Evolutionary conservation across 2,113 vertebrate species (phyloP), one percentile per base, ranked within the genome.

Genomic region (Podocnemis expansa): DNA sequence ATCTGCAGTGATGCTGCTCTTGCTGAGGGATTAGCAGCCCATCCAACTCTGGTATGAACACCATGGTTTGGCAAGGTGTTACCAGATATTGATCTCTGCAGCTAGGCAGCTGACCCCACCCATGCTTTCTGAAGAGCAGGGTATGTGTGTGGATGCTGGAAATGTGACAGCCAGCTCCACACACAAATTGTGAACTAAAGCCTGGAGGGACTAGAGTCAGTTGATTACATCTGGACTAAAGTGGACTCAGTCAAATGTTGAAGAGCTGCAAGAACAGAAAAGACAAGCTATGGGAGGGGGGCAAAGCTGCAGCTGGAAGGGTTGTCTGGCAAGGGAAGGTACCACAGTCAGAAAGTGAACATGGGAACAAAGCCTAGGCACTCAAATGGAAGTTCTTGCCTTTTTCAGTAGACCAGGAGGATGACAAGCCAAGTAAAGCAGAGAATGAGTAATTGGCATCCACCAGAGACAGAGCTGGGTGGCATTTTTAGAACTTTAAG

Each of bases 1-100:
- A 4, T 14, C 10, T 0, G 1, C 31, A 58, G 43, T n/a, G 19
- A 16, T 1, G 14, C 29, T 60, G 8, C 47, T 8, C 14, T 25
- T 83, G 29, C 49, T n/a, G 73, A 90, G 70, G 9, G 22, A 38
- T 49, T 96, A 78, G 19, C 41, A 17, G 14, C 63, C 85, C 86
- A 56, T 7, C 3, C 22, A 49, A 41, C 80, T n/a, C 31, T 16
- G 9, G 60, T 8, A 6, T 7, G 17, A n/a, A n/a, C 17, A 34
- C 60, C 60, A 34, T 4, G 58, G 31, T 60, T 60, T 34, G 58
- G 58, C 25, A 13, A 63, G 7, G 60, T n/a, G 16, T 63, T 63
- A 31, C 60, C 60, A 63, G 60, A 63, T n/a, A 31, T 17, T 63
- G 60, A 63, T 29, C 6, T 60, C 58, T 60, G 29, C 58, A 60